Evolutionary conservation across 2,888 invertebrate species (phyloP).

Genomic region (Biston betularia): DNA sequence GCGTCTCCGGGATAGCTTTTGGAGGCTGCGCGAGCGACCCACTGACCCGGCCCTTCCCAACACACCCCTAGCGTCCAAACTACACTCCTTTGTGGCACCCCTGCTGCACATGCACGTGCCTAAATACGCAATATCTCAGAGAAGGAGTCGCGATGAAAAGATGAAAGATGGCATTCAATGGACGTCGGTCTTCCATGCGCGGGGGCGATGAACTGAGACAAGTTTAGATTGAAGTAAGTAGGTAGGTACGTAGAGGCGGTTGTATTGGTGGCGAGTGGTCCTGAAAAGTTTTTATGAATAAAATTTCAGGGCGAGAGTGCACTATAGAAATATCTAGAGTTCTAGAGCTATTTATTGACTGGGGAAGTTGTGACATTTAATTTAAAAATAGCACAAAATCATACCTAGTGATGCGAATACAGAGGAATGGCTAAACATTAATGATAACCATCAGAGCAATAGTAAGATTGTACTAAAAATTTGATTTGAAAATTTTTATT

Average conservation of each 20-base stretch:
- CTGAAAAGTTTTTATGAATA: slow-evolving; percentile 31
- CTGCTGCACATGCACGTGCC: slow-evolving; percentile 65
- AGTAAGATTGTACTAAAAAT: too few relatives aligned
- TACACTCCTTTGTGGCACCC: slow-evolving; percentile 58
- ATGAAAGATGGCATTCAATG: slow-evolving; percentile 58
- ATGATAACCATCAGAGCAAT: too few relatives aligned
- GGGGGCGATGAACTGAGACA: slow-evolving; percentile 55
- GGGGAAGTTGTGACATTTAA: not conserved
- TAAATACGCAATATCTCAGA: slow-evolving; percentile 49
- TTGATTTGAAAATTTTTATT: too few relatives aligned
- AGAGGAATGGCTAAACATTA: too few relatives aligned
- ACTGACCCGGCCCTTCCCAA: slow-evolving; percentile 85
- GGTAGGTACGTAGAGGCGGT: slow-evolving; percentile 4
- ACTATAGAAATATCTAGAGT: not conserved
- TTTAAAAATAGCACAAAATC: too few relatives aligned
- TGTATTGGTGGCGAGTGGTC: slow-evolving; percentile 26
- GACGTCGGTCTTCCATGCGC: slow-evolving; percentile 49
- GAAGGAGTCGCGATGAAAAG: slow-evolving; percentile 52
- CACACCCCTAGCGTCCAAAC: slow-evolving; percentile 52
- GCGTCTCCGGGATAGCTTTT: slow-evolving; percentile 77
- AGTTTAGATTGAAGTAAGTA: slow-evolving; percentile 36
- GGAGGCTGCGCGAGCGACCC: slow-evolving; percentile 88
- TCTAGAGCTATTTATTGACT: not conserved
- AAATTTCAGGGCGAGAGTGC: slow-evolving; percentile 19
- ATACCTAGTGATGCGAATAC: too few relatives aligned